Evolutionary conservation across 2,797 vertebrate genomes (phyloP).

Genomic region (Lepus oiostolus): DNA sequence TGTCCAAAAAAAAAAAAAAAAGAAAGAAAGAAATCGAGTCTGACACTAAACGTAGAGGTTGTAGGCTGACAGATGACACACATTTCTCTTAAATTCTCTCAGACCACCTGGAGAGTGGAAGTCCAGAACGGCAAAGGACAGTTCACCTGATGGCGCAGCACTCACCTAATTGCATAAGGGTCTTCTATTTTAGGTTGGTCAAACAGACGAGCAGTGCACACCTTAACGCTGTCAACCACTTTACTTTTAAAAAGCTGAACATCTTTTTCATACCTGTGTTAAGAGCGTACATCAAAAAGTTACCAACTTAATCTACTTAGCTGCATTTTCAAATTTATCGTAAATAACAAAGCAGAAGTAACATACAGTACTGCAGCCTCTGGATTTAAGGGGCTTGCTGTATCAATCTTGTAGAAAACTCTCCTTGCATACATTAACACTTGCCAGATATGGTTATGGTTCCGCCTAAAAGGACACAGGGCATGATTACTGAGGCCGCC

Average conservation of each 20-base stretch:
- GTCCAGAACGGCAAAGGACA: neutral
- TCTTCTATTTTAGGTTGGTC: constrained; percentile 98
- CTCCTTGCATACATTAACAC: constrained; percentile 98
- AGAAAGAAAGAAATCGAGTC: neutral
- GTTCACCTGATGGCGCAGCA: neutral
- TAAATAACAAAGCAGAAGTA: constrained; percentile 41
- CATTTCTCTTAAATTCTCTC: neutral
- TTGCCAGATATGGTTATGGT: constrained; percentile 99
- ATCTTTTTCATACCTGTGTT: constrained; percentile 96
- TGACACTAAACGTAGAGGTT: neutral
- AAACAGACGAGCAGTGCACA: constrained; percentile 98
- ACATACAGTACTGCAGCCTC: constrained; percentile 99
- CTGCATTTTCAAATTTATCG: neutral
- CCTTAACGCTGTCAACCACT: constrained; percentile 96
- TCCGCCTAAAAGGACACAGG: constrained; percentile 90
- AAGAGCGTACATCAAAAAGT: constrained; percentile 53
- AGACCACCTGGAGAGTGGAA: neutral
- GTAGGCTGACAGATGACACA: neutral
- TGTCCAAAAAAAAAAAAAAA: no score
- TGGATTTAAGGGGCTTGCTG: constrained; percentile 95
- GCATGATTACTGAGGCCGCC: neutral
- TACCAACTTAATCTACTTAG: neutral
- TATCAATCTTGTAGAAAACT: constrained; percentile 99
- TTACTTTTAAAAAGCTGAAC: constrained; percentile 98
- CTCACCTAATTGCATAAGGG: constrained; percentile 98